Evolutionary conservation across 35 echinoderm and acorn worm genomes (phyloP).

Genomic region (Apostichopus japonicus): DNA sequence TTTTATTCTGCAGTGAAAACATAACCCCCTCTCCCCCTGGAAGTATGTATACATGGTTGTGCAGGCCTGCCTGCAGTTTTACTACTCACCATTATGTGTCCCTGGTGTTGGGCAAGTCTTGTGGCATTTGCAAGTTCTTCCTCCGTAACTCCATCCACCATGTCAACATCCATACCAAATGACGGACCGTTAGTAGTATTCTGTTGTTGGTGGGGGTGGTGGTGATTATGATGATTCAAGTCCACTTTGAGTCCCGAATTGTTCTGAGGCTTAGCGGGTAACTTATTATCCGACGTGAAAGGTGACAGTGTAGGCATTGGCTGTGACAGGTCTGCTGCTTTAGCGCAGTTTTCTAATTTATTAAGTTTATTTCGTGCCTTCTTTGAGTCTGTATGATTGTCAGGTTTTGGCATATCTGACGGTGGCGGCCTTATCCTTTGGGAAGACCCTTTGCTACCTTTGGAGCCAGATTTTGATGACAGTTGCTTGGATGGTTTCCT

Average conservation of each 20-base stretch:
- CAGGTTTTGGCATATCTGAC: neutral
- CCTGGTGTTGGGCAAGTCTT: slow-evolving; percentile 17
- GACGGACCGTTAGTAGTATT: neutral
- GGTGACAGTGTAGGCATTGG: neutral
- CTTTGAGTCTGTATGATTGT: slow-evolving; percentile 7
- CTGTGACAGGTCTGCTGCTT: slow-evolving; percentile 6
- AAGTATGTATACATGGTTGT: too few species aligned
- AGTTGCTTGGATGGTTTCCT: neutral
- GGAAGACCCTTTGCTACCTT: slow-evolving; percentile 4
- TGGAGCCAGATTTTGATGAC: neutral
- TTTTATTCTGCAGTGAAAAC: too few species aligned
- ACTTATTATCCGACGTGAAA: neutral
- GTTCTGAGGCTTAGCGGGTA: neutral
- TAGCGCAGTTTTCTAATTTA: neutral
- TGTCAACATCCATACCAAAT: neutral
- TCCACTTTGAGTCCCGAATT: neutral
- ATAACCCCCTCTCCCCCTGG: too few species aligned
- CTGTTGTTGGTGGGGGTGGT: neutral
- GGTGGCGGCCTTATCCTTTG: neutral
- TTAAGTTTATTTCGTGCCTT: neutral
- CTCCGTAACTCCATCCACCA: neutral
- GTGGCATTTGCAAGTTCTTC: slow-evolving; percentile 8
- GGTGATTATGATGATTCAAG: neutral
- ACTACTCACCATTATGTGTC: neutral
- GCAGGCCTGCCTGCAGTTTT: too few species aligned